phyloP scores from a whole-genome alignment of 2,113 vertebrate species.

The Xenotilapia leptura region DNA sequence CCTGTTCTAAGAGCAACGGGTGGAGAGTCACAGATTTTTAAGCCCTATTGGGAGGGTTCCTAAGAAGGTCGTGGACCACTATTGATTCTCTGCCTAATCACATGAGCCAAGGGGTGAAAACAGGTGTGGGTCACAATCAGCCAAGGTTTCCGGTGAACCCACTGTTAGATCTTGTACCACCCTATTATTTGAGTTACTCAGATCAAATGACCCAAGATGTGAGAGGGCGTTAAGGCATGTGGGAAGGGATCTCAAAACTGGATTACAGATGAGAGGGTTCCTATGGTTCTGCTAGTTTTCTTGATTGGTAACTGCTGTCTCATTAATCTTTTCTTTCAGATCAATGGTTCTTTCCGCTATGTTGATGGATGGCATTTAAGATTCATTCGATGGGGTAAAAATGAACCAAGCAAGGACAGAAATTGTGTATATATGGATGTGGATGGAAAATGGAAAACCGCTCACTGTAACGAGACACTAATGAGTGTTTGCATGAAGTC shows the following conservation, averaged over 20 bases:
- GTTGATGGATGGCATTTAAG: conserved; percentile 77
- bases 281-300: background rate
- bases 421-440: conserved; percentile 78
- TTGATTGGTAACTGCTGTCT: background rate
- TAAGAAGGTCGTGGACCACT: background rate
- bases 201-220: background rate
- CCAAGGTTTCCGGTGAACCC: background rate
- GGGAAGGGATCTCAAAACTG: background rate
- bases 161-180: background rate
- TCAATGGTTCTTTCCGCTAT: conserved; percentile 71
- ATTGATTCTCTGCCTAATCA: background rate
- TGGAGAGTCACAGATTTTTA: background rate
- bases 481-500: conserved; percentile 76
- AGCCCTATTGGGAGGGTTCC: background rate
- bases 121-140: background rate
- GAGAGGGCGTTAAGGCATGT: background rate
- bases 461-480: conserved; percentile 72
- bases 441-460: conserved; percentile 79
- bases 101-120: background rate
- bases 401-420: conserved; percentile 71
- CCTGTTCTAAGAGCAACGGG: background rate
- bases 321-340: conserved; percentile 58
- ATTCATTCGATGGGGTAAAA: conserved; percentile 70
- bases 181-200: background rate
- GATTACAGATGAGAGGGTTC: background rate